A percentile compares a stretch with the other conserved stretches of the same genome.
These are phyloP conservation scores for Acanthornis magna DNA, from an alignment of 2,797 vertebrate species.

Conservation along the genomic window DNA sequence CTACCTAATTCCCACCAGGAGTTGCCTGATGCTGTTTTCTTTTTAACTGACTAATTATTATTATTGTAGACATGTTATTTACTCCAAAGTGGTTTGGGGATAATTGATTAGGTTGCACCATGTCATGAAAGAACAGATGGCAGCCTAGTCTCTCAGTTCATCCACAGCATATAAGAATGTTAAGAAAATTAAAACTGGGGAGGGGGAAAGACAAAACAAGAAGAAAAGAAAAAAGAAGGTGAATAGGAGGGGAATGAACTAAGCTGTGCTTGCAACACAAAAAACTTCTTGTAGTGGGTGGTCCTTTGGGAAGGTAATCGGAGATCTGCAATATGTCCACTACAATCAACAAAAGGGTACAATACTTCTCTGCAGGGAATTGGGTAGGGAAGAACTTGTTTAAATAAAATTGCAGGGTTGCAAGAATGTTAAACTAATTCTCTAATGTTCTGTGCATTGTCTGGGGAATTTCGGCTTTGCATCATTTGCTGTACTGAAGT, in stretches of 20 bases:
- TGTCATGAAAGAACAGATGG: slow-evolving; percentile 89
- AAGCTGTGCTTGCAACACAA: slow-evolving; percentile 83
- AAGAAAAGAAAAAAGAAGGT: background rate
- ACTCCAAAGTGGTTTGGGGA: slow-evolving; percentile 61
- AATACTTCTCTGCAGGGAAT: slow-evolving; percentile 83
- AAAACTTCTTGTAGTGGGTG: slow-evolving; percentile 91
- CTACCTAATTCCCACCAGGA: slow-evolving; percentile 44
- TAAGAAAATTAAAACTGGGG: slow-evolving; percentile 24
- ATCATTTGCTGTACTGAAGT: slow-evolving; percentile 65
- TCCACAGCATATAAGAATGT: background rate
- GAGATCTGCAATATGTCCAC: slow-evolving; percentile 86
- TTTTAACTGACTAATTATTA: slow-evolving; percentile 71
- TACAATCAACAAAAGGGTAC: slow-evolving; percentile 83
- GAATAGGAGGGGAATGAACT: slow-evolving; percentile 74
- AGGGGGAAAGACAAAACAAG: accelerated
- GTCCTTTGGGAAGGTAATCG: slow-evolving; percentile 79
- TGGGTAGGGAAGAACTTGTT: slow-evolving; percentile 73
- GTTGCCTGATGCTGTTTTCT: slow-evolving; percentile 58
- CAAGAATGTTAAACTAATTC: slow-evolving; percentile 74
- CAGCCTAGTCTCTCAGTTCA: slow-evolving; percentile 58
- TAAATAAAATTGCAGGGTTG: slow-evolving; percentile 78
- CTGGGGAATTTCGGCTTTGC: slow-evolving; percentile 65
- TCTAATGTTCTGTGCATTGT: slow-evolving; percentile 70
- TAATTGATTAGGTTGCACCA: slow-evolving; percentile 79
- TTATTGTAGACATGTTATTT: slow-evolving; percentile 72